phyloP scores from a whole-genome alignment of 1,140 invertebrate species.

The Pentalonia nigronervosa region DNA sequence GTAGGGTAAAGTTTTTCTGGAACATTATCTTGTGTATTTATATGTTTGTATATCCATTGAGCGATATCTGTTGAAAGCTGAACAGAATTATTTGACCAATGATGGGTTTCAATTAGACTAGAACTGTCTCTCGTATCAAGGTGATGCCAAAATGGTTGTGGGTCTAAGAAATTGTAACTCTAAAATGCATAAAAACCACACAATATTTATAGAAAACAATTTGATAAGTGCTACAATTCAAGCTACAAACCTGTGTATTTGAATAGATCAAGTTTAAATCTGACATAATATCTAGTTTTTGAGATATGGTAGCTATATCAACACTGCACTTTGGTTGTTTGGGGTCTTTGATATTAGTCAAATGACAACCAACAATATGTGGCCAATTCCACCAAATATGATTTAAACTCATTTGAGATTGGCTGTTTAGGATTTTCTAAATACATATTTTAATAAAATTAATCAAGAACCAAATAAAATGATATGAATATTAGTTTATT shows the following conservation, averaged over 20 bases:
- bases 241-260: conserved; percentile 27
- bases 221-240: neutral
- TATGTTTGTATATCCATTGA: conserved; percentile 25
- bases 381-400: conserved; percentile 54
- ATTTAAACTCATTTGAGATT: neutral
- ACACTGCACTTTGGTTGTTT: neutral
- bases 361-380: neutral
- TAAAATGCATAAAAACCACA: neutral
- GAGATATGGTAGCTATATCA: conserved; percentile 8
- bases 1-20: neutral
- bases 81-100: conserved; percentile 27
- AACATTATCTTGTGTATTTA: neutral
- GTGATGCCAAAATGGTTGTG: conserved; percentile 52
- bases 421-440: neutral
- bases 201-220: neutral
- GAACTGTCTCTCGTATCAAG: conserved; percentile 1
- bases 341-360: neutral
- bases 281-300: neutral
- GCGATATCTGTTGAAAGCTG: conserved; percentile 11
- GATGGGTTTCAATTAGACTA: neutral
- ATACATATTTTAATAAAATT: neutral
- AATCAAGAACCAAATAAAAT: neutral
- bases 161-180: conserved; percentile 28
- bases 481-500: neutral
- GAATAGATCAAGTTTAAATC: conserved; percentile 30